Evolutionary conservation across 2,113 vertebrate genomes (phyloP).

Genomic region (Thalassarche chlororhynchos): DNA sequence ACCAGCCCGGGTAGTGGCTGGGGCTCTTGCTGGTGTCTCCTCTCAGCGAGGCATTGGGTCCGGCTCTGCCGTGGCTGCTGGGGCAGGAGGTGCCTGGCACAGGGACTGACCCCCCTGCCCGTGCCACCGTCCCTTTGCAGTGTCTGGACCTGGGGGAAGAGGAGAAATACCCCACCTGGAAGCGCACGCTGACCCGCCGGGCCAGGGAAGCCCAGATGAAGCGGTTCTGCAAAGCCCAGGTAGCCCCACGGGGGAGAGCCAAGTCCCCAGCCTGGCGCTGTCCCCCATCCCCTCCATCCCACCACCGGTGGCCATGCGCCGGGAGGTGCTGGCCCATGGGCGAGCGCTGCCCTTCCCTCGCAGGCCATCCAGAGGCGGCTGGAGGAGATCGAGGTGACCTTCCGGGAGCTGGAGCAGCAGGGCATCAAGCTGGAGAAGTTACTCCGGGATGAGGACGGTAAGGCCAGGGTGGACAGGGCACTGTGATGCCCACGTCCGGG

Average conservation of each 20-base stretch:
- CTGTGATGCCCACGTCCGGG: fast-evolving
- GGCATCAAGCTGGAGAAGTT: conserved; percentile 83
- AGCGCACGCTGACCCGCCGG: conserved; percentile 79
- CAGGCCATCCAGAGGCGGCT: conserved; percentile 91
- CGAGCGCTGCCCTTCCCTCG: background rate
- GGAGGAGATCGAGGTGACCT: conserved; percentile 89
- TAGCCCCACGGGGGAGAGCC: background rate
- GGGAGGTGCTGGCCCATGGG: background rate
- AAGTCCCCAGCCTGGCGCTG: fast-evolving
- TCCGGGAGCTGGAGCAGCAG: conserved; percentile 87
- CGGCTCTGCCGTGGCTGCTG: background rate
- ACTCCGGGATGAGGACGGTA: conserved; percentile 80
- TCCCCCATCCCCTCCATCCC: background rate
- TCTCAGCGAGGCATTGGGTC: background rate
- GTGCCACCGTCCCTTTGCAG: background rate
- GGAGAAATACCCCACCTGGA: conserved; percentile 79
- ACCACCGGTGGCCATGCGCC: background rate
- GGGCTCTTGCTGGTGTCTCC: background rate
- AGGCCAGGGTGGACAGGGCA: background rate
- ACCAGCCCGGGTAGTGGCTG: background rate
- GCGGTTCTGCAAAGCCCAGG: conserved; percentile 89
- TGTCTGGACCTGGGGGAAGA: conserved; percentile 40
- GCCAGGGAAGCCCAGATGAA: conserved; percentile 85
- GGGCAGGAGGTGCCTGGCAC: background rate
- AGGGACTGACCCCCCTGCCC: background rate